Evolutionary conservation across 1,140 invertebrate species (phyloP), one percentile per base, ranked within the genome.

Genomic region (Lasioglossum baleicum): DNA sequence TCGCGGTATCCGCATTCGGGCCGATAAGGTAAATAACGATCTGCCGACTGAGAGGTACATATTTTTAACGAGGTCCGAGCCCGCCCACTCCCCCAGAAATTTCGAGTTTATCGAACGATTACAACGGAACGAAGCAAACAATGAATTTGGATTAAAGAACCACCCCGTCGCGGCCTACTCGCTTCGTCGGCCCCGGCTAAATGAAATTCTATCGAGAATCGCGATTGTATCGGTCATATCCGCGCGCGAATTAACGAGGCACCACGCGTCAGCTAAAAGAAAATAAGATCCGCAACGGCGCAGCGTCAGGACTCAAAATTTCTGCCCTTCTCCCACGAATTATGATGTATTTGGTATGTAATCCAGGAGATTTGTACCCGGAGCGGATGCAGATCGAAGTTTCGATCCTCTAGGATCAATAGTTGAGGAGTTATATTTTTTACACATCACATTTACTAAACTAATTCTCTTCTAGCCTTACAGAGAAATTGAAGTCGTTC

Each of bases 11-110:
- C 75, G 75, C 75, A 83, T 74, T 75, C 53, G 71, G n/a, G 53
- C 58, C 70, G 70, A 82, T 82, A 80, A 80, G 70, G 56, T n/a
- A 76, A 83, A 82, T 74, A 83, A 82, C 83, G 69, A 80, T 68
- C 61, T 63, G 61, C 51, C 10, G 35, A 20, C 61, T 56, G 53
- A 53, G 44, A n/a, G 51, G 63, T 67, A 67, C 64, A 68, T 75
- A 75, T 75, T 80, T 75, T 81, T 81, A 63, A 75, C 65, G 65
- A 75, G 72, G 15, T 75, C 26, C 58, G 48, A 42, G 2, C 44
- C 10, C 44, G 10, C 7, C 35, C 56, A 5, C 17, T n/a, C 4
- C 10, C 15, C 7, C 2, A 5, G 56, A 69, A 58, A 58, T 7
- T 73, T 79, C 56, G 58, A 6, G n/a, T n/a, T 40, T 35, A 58